Evolutionary conservation across 2,888 invertebrate species (phyloP).

Genomic region (Sthenelais limicola): DNA sequence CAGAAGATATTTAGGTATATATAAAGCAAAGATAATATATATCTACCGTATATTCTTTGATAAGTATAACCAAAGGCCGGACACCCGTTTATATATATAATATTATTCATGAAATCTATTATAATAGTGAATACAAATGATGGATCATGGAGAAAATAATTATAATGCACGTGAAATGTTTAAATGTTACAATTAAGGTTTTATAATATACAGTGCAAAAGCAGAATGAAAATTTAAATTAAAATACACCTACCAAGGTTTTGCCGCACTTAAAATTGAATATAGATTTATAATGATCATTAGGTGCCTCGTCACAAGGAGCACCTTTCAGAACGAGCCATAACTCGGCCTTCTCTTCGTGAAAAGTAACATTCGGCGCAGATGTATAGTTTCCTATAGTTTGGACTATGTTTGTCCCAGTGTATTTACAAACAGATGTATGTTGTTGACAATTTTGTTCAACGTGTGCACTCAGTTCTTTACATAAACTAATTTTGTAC

Average conservation of each 20-base stretch:
- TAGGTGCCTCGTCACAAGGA: conserved; percentile 49
- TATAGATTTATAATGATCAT: conserved; percentile 52
- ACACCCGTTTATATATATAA: no score
- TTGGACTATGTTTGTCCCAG: not conserved
- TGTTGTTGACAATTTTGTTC: conserved; percentile 40
- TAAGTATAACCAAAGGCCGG: no score
- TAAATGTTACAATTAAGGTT: no score
- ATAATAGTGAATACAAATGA: no score
- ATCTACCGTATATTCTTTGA: no score
- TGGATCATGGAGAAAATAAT: no score
- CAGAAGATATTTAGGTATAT: no score
- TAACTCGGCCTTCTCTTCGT: conserved; percentile 5
- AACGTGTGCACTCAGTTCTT: conserved; percentile 45
- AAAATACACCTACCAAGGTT: conserved; percentile 37
- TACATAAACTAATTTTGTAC: conserved; percentile 58
- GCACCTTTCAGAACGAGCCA: conserved; percentile 51
- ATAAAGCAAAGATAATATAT: no score
- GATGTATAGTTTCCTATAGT: conserved; percentile 30
- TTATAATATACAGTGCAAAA: no score
- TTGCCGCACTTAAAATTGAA: conserved; percentile 62
- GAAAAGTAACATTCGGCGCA: conserved; percentile 20
- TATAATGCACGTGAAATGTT: no score
- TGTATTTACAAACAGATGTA: conserved; percentile 6
- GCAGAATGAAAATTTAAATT: no score
- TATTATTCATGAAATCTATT: no score